Evolutionary conservation across 92 coral and sea anemone genomes (phyloP).

Genomic region (Ricordea florida): DNA sequence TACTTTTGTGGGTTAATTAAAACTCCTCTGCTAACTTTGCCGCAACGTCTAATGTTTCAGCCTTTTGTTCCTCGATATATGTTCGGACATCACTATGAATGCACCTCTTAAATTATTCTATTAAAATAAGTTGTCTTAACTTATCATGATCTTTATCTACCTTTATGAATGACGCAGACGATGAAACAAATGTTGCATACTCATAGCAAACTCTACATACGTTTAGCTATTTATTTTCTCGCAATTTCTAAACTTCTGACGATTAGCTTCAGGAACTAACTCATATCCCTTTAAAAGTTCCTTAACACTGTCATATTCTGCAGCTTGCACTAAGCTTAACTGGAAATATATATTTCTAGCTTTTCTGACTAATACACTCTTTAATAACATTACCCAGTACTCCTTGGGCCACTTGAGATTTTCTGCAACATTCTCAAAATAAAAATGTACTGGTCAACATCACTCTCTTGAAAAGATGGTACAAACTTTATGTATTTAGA

Average conservation of each 20-base stretch:
- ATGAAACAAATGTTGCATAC: conserved; percentile 56
- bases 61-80: too few species aligned
- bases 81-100: conserved; percentile 40
- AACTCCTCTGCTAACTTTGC: too few species aligned
- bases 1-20: too few species aligned
- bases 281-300: conserved; percentile 48
- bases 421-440: conserved; percentile 49
- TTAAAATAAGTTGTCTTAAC: conserved; percentile 49
- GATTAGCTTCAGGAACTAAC: conserved; percentile 65
- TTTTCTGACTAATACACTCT: conserved; percentile 30
- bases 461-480: conserved; percentile 63
- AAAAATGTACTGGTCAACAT: conserved; percentile 56
- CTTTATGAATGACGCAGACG: conserved; percentile 58
- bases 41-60: too few species aligned
- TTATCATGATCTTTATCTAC: conserved; percentile 32
- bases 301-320: conserved; percentile 47
- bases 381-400: conserved; percentile 20
- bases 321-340: conserved; percentile 38
- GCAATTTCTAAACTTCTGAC: conserved; percentile 51
- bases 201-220: conserved; percentile 51
- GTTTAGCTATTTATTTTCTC: conserved; percentile 29
- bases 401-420: conserved; percentile 48
- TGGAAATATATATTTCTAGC: conserved; percentile 60
- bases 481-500: conserved; percentile 47
- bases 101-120: conserved; percentile 57